Percentiles rank a stretch among this genome's conserved stretches.
Conservation (phyloP, 2,113 vertebrate genomes). For the Platichthys stellatus region DNA sequence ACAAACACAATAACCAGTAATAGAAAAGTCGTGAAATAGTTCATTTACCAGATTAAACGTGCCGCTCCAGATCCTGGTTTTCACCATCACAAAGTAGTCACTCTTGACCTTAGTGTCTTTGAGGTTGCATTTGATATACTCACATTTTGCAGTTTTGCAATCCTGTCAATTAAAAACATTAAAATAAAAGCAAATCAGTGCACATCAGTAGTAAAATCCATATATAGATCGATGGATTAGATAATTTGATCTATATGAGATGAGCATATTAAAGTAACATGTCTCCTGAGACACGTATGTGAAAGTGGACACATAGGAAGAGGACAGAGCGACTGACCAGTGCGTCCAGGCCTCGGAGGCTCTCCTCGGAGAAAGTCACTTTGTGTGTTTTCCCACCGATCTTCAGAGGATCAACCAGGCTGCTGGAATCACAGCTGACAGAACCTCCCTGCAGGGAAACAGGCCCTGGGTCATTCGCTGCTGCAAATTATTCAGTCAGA, state of each 20-base stretch:
- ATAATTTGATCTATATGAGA: too few species aligned
- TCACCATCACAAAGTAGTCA: conserved; percentile 87
- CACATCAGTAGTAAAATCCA: neutral
- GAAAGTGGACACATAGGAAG: neutral
- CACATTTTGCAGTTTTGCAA: conserved; percentile 85
- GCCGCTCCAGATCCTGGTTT: conserved; percentile 90
- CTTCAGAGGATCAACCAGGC: conserved; percentile 83
- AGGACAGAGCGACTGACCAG: conserved; percentile 78
- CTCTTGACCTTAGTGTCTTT: conserved; percentile 81
- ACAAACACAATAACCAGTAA: neutral
- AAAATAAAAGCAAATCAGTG: neutral
- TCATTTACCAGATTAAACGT: conserved; percentile 88
- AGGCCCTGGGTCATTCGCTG: neutral
- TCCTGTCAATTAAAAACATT: conserved; percentile 77
- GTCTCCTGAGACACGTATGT: too few species aligned
- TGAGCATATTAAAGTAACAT: too few species aligned
- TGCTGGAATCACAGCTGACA: conserved; percentile 81
- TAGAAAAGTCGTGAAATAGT: neutral
- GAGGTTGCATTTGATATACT: conserved; percentile 83
- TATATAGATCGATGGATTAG: too few species aligned
- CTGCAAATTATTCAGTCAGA: neutral
- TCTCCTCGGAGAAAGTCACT: conserved; percentile 85
- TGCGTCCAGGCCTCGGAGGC: conserved; percentile 75
- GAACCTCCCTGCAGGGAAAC: conserved; percentile 77
- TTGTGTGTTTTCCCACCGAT: conserved; percentile 75